Conservation (phyloP, 2,888 invertebrate species). For the Netelia melanura region DNA sequence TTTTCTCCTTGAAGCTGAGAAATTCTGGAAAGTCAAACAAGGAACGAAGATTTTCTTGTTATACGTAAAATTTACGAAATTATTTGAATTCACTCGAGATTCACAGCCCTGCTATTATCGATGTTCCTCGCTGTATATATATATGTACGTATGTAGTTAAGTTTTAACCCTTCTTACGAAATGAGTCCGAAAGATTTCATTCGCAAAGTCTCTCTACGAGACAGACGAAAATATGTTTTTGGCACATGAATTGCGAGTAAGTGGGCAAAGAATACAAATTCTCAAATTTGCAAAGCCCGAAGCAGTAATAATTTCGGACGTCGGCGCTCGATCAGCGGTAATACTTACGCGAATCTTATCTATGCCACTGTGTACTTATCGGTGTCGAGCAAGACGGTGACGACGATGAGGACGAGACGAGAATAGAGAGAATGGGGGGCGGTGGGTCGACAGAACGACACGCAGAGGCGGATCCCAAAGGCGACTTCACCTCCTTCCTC, state of each 20-base stretch:
- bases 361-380: not conserved
- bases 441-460: conserved; percentile 75
- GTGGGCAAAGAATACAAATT: too few species aligned
- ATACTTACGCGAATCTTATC: not conserved
- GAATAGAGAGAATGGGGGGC: conserved; percentile 60
- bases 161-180: too few species aligned
- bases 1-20: too few species aligned
- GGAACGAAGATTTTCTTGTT: too few species aligned
- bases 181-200: too few species aligned
- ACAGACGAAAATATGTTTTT: not conserved
- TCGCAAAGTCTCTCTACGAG: not conserved
- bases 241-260: too few species aligned
- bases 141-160: not conserved
- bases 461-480: conserved; percentile 83
- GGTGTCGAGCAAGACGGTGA: conserved; percentile 36
- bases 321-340: conserved; percentile 5
- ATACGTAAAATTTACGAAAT: too few species aligned
- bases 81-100: too few species aligned
- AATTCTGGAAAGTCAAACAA: too few species aligned
- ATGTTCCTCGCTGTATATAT: conserved; percentile 8
- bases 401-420: conserved; percentile 35
- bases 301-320: too few species aligned
- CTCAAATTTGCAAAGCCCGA: too few species aligned
- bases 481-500: conserved; percentile 84
- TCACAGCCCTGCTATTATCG: conserved; percentile 18